Evolutionary conservation across 2,113 vertebrate species (phyloP).

Genomic region (Pterocles orientalis): DNA sequence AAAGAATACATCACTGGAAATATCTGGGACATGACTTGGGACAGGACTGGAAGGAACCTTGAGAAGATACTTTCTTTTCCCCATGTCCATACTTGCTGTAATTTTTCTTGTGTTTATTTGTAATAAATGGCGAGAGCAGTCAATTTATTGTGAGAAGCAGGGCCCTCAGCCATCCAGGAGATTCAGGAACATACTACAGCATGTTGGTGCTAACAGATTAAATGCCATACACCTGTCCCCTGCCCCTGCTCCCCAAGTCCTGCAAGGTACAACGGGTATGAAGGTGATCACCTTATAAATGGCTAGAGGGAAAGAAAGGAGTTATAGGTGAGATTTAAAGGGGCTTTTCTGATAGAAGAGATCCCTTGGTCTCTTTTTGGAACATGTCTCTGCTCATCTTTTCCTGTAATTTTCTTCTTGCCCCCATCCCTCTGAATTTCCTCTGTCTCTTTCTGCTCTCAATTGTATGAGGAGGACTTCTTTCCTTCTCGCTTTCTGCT

Average conservation of each 20-base stretch:
- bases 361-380: background rate
- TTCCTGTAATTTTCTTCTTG: background rate
- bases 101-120: background rate
- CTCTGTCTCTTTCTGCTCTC: background rate
- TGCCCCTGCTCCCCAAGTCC: background rate
- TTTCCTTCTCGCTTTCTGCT: background rate
- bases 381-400: background rate
- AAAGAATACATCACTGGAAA: background rate
- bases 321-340: background rate
- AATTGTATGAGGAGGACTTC: background rate
- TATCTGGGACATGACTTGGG: background rate
- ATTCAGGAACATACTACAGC: background rate
- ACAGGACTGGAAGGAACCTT: background rate
- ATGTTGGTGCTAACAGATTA: background rate
- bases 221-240: background rate
- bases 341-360: background rate
- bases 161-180: background rate
- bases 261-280: background rate
- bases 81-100: background rate
- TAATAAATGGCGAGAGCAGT: background rate
- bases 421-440: background rate
- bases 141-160: background rate
- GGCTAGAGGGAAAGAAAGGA: background rate
- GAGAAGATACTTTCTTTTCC: background rate
- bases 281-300: background rate